Evolutionary conservation across 2,797 vertebrate genomes (phyloP), one percentile per base, ranked within the genome.

Genomic region (Enteromius unitaeniatus): DNA sequence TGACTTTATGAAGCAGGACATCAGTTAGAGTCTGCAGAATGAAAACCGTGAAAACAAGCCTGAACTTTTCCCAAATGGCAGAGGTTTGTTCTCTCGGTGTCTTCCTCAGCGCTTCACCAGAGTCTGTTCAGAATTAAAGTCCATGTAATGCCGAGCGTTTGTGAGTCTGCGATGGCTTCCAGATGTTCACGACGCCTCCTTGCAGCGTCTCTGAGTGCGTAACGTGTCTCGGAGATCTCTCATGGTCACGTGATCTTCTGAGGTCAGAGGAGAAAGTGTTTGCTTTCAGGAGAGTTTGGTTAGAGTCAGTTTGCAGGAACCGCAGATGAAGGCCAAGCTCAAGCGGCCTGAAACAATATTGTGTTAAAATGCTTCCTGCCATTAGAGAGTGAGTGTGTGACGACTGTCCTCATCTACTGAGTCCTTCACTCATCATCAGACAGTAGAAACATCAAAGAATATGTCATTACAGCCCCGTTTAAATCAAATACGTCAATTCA

Each of bases 311-410:
- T 68, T 7, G 19, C 67, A 40, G n/a, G 53, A 76, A 60, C 53
- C 74, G 2, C 74, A 19, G 40, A 60, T 76, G 31, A 76, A 83
- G 86, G 76, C 17, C 42, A 70, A 82, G 67, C 62, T 73, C n/a
- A 26, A 77, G 49, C 45, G 73, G 28, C 55, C 79, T 74, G 67
- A 81, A 83, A 74, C 67, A 85, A 84, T 83, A 84, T 81, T 83
- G 78, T 74, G 81, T 78, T 87, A 83, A 37, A 7, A 37, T 23
- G 82, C 60, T 88, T 88, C 82, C 84, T 86, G 78, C 51, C 19
- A 84, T 84, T 84, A 86, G 67, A 85, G 70, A 68, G 72, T 6
- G 73, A 67, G 83, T 82, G 74, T 81, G 28, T 81, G 73, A 84
- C 47, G 23, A 49, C 69, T 58, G 55, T 8, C 21, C 42, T 70